These are phyloP conservation scores for Hystrix cristata DNA, from an alignment of 2,113 vertebrate genomes.

Conservation along the genomic window DNA sequence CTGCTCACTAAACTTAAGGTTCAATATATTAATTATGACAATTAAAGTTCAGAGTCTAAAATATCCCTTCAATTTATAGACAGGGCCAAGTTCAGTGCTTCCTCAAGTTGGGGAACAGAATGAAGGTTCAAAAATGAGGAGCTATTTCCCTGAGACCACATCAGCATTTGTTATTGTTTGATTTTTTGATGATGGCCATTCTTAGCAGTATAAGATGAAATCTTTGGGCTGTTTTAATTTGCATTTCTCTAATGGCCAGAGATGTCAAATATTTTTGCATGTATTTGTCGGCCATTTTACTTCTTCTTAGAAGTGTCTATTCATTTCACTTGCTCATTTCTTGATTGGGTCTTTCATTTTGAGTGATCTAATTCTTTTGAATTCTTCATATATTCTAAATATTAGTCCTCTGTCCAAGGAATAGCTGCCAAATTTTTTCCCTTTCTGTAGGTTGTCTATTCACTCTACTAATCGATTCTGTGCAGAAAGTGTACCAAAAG, in stretches of 20 bases:
- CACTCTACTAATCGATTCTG: no score
- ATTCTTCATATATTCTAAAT: no score
- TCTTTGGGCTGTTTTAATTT: not conserved
- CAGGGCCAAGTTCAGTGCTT: not conserved
- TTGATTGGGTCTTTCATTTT: no score
- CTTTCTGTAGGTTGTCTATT: no score
- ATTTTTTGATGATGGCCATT: not conserved
- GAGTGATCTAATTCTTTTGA: no score
- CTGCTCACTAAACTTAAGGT: slow-evolving; percentile 33
- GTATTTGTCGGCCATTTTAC: not conserved
- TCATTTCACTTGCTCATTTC: no score
- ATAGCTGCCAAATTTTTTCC: no score
- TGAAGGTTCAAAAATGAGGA: not conserved
- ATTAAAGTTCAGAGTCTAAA: not conserved
- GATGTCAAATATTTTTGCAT: not conserved
- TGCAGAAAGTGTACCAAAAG: no score
- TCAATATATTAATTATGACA: slow-evolving; percentile 17
- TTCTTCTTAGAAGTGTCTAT: no score
- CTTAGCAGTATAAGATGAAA: not conserved
- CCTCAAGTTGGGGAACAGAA: slow-evolving; percentile 5
- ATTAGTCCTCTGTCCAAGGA: no score
- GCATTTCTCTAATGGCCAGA: not conserved
- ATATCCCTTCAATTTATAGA: not conserved
- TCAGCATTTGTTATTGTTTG: not conserved
- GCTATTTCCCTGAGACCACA: not conserved